Evolutionary conservation across 64 coral and sea anemone genomes (phyloP), one percentile per base, ranked within the genome.

Genomic region (Actinia tenebrosa): DNA sequence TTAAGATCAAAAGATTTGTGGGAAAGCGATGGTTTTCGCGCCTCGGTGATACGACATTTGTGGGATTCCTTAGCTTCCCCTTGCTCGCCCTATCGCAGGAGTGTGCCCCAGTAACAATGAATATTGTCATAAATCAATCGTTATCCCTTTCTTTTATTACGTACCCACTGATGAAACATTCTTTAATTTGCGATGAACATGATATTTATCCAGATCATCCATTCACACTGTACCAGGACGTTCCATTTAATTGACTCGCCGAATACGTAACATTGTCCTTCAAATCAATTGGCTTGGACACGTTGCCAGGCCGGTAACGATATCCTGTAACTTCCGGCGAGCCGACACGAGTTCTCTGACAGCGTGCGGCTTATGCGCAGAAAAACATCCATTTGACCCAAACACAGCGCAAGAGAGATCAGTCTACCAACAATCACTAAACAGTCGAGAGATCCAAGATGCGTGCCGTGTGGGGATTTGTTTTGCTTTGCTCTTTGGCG

Each of bases 281-380:
- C 22, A 59, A 85, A 44, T 85, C 54, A 85, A 85, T 59, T 85
- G 83, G 53, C 30, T 64, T 85, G 63, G 83, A 85, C 83, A 85
- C 50, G 19, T 37, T 85, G 83, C 83, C 83, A 85, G 83, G 54
- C 30, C 53, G 60, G 83, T 11, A 43, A 61, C 15, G 83, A 46
- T 30, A 61, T 53, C 30, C 56, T 54, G 53, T 58, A 14, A 85
- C 83, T 85, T 85, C 83, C 83, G 83, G 83, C 83, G 83, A 85
- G 83, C 83, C 83, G 83, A 85, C 83, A 85, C 83, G 83, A 85
- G 83, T 85, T n/a, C 25, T 10, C 27, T 75, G 30, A 61, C 83
- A 85, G 45, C 69, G 69, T 81, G 79, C 79, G 79, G 79, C 46
- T 81, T 81, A 53, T 81, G 79, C 50, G 43, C 79, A 45, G 45